A percentile compares a stretch with the other conserved stretches of the same genome.
phyloP scores from a whole-genome alignment of 1,140 invertebrate species.

The Linepithema humile region DNA sequence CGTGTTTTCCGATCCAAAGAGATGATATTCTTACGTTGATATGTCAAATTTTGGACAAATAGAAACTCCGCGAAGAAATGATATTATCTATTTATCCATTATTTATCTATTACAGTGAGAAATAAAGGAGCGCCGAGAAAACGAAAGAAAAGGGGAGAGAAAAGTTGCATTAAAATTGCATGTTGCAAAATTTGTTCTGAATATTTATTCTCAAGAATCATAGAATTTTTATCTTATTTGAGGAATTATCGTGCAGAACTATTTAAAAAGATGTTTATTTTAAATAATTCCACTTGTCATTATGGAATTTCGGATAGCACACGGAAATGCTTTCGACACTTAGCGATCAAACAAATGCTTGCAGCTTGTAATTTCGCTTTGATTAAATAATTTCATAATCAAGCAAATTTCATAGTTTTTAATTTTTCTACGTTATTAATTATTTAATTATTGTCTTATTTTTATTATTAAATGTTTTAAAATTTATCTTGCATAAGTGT shows the following conservation, averaged over 20 bases:
- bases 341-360: background rate
- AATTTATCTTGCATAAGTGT: no score
- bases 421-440: no score
- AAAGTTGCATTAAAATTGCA: constrained; percentile 4
- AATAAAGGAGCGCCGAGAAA: no score
- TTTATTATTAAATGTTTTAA: no score
- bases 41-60: constrained; percentile 24
- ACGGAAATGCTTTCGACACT: background rate
- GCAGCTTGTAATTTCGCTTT: no score
- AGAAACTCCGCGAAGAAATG: background rate
- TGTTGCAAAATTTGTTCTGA: background rate
- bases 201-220: background rate
- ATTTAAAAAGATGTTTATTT: background rate
- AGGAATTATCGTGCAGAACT: background rate
- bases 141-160: background rate
- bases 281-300: constrained; percentile 1
- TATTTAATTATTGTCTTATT: no score
- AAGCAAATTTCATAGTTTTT: no score
- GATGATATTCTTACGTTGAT: constrained; percentile 10
- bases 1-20: constrained; percentile 29
- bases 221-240: background rate
- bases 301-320: background rate
- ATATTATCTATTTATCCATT: constrained; percentile 30
- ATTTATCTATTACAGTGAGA: background rate
- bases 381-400: no score